These are phyloP conservation scores for Allobates femoralis DNA, from an alignment of 2,797 vertebrate species.

Conservation along the genomic window DNA sequence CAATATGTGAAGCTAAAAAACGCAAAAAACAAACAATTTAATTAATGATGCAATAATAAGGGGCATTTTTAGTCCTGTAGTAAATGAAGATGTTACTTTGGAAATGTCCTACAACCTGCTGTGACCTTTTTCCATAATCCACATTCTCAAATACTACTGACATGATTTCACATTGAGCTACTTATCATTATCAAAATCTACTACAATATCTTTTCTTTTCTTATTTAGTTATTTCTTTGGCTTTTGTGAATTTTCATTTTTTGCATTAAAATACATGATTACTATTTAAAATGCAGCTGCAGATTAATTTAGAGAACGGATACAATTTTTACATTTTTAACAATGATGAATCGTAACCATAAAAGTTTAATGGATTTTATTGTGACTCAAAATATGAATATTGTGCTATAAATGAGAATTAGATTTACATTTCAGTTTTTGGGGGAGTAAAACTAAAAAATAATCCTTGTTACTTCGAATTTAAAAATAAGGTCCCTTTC, in stretches of 20 bases:
- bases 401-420: not conserved
- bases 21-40: conserved; percentile 62
- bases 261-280: conserved; percentile 61
- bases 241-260: conserved; percentile 66
- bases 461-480: not conserved
- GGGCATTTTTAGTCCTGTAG: conserved; percentile 65
- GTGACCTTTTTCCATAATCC: conserved; percentile 72
- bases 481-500: too few species aligned
- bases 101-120: conserved; percentile 70
- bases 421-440: not conserved
- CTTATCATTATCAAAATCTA: conserved; percentile 75
- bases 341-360: not conserved
- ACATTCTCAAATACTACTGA: conserved; percentile 74
- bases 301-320: not conserved
- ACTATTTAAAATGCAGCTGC: conserved; percentile 44
- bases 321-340: too few species aligned
- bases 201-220: conserved; percentile 71
- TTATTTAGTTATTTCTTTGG: conserved; percentile 71
- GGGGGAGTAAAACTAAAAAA: not conserved
- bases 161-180: conserved; percentile 74
- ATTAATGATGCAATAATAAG: conserved; percentile 70
- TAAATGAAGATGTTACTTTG: conserved; percentile 69
- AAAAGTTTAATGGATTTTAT: not conserved
- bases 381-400: not conserved
- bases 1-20: conserved; percentile 8